Evolutionary conservation across 2,888 invertebrate genomes (phyloP).

Genomic region (Ennomos erosarius): DNA sequence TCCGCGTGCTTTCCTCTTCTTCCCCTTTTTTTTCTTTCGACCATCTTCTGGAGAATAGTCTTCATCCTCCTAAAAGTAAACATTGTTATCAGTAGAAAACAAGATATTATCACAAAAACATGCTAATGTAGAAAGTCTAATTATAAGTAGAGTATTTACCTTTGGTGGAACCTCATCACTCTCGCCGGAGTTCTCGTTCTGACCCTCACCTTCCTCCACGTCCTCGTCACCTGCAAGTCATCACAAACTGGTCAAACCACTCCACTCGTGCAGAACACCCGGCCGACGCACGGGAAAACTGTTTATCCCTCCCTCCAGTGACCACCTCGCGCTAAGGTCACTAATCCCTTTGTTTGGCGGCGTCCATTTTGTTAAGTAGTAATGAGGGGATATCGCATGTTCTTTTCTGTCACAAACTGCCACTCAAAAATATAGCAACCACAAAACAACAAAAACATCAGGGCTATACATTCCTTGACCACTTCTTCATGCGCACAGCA

Average conservation of each 20-base stretch:
- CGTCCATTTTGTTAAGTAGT: conserved; percentile 92
- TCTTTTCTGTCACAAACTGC: conserved; percentile 85
- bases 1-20: conserved; percentile 95
- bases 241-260: conserved; percentile 76
- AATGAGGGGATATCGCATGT: conserved; percentile 89
- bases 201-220: conserved; percentile 88
- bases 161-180: conserved; percentile 89
- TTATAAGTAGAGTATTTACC: conserved; percentile 61
- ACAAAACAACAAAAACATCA: conserved; percentile 71
- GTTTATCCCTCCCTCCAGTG: conserved; percentile 56
- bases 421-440: conserved; percentile 84
- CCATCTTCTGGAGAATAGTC: conserved; percentile 94
- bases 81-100: conserved; percentile 22
- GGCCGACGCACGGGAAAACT: conserved; percentile 54
- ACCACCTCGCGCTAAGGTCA: conserved; percentile 84
- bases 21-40: conserved; percentile 96
- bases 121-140: conserved; percentile 10
- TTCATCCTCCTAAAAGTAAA: conserved; percentile 88
- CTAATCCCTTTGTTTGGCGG: conserved; percentile 91
- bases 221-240: conserved; percentile 88
- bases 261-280: conserved; percentile 57
- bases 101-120: conserved; percentile 5
- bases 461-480: conserved; percentile 46
- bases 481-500: conserved; percentile 45
- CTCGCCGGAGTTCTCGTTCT: conserved; percentile 90